A percentile compares a stretch with the other conserved stretches of the same genome.
Conservation (phyloP, 1,140 invertebrate species). For the Procambarus virginalis region DNA sequence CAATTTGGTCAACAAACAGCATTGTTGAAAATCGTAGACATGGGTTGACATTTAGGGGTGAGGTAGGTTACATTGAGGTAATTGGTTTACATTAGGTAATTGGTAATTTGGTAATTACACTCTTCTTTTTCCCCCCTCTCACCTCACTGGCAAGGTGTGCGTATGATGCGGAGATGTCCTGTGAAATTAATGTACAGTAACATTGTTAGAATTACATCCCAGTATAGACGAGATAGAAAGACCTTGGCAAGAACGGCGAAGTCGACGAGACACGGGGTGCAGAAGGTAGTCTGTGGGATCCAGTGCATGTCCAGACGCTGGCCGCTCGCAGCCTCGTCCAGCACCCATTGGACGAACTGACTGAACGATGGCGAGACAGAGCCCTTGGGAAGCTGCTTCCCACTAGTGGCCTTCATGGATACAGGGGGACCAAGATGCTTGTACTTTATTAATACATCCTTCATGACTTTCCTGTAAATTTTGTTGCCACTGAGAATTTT, state of each 20-base stretch:
- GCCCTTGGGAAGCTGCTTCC: constrained; percentile 72
- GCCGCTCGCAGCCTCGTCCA: constrained; percentile 69
- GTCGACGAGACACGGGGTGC: constrained; percentile 88
- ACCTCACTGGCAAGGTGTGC: too few species aligned
- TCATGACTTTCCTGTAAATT: constrained; percentile 84
- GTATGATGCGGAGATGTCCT: too few species aligned
- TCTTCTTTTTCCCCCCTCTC: too few species aligned
- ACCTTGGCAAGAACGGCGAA: constrained; percentile 78
- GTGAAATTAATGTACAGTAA: too few species aligned
- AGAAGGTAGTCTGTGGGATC: constrained; percentile 88
- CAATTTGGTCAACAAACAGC: too few species aligned
- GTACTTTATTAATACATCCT: constrained; percentile 62
- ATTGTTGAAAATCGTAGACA: too few species aligned
- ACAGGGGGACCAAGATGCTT: neutral
- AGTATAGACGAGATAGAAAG: neutral
- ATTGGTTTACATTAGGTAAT: too few species aligned
- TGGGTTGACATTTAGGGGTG: too few species aligned
- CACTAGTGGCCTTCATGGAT: neutral
- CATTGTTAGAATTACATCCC: too few species aligned
- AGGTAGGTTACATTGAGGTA: too few species aligned
- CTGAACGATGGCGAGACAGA: constrained; percentile 74
- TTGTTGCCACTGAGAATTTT: constrained; percentile 78
- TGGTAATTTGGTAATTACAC: too few species aligned
- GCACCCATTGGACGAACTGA: constrained; percentile 75
- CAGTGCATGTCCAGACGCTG: constrained; percentile 90